Evolutionary conservation across 1,140 invertebrate species (phyloP).

Genomic region (Drosophila kepulauana): DNA sequence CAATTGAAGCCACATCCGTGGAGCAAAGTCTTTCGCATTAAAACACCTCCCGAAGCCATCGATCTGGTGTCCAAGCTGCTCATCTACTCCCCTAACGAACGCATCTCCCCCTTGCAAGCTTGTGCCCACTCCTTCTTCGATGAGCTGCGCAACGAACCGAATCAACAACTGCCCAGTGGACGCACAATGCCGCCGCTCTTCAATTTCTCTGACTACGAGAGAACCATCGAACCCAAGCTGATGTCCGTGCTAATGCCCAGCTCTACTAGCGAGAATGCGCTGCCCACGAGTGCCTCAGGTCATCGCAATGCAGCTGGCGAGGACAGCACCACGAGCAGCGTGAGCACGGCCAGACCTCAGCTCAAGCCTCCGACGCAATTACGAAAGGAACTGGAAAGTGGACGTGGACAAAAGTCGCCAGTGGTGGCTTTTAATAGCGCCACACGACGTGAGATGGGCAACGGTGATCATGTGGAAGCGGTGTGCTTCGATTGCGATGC

Average conservation of each 20-base stretch:
- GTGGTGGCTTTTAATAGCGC: background rate
- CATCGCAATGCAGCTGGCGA: slow-evolving; percentile 45
- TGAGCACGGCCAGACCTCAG: background rate
- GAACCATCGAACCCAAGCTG: slow-evolving; percentile 50
- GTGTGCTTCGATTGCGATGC: slow-evolving; percentile 11
- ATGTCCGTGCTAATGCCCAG: slow-evolving; percentile 42
- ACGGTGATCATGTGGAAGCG: slow-evolving; percentile 58
- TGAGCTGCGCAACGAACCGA: slow-evolving; percentile 64
- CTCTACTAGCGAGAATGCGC: background rate
- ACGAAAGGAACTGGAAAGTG: background rate
- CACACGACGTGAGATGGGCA: slow-evolving; percentile 51
- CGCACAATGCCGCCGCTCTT: slow-evolving; percentile 54
- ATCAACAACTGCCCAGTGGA: slow-evolving; percentile 63
- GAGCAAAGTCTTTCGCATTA: slow-evolving; percentile 92
- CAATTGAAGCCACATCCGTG: slow-evolving; percentile 99
- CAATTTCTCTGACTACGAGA: slow-evolving; percentile 63
- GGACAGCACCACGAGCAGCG: slow-evolving; percentile 9
- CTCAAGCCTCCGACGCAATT: background rate
- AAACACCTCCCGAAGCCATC: slow-evolving; percentile 64
- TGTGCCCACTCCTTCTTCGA: slow-evolving; percentile 74
- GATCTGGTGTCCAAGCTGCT: slow-evolving; percentile 72
- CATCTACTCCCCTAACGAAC: slow-evolving; percentile 56
- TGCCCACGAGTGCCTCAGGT: background rate
- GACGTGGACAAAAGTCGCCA: background rate
- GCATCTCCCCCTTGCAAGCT: slow-evolving; percentile 50